Evolutionary conservation across 2,113 vertebrate genomes (phyloP), one percentile per base, ranked within the genome.

Genomic region (Perca schrenkii): DNA sequence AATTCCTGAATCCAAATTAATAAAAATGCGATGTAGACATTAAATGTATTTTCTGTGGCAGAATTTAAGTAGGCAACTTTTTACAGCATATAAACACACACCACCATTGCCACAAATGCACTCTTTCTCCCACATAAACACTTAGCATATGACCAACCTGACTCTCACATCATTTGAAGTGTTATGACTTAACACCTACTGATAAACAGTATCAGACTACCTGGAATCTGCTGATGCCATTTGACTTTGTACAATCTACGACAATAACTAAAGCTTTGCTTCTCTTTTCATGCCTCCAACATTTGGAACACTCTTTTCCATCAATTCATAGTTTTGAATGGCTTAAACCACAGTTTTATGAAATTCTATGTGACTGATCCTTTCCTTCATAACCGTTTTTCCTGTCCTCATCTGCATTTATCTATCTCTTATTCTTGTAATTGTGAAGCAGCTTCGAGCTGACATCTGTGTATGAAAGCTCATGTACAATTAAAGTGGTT

Each of bases 91-190:
- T 60, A 31, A 31, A 40, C n/a, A 47, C 17, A 46, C 64, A 67
- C 17, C 67, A 56, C n/a, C 21, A 43, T n/a, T 40, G 64, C 21
- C 28, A 36, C 36, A 65, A 57, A 57, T 36, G 22, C 61, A 63
- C 34, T 62, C 17, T 5, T 10, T 36, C 36, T 34, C 46, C 34
- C 57, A 63, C 73, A 40, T 3, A 11, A 28, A 15, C 75, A 40
- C 46, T 17, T 8, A 13, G 56, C 60, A 82, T 19, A 21, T 67
- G 53, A 78, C 61, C n/a, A 43, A 8, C 63, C 71, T 47, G 34
- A 10, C 47, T 62, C 71, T 54, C 34, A 34, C 50, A 49, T 68
- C 47, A 47, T 43, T 66, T 22, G 13, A 71, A n/a, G 53, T 16
- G 53, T 71, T 57, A 57, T 73, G 40, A 4, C 15, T 61, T 50